These are phyloP conservation scores for Neosalanx taihuensis DNA, from an alignment of 2,797 vertebrate genomes.

Conservation along the genomic window DNA sequence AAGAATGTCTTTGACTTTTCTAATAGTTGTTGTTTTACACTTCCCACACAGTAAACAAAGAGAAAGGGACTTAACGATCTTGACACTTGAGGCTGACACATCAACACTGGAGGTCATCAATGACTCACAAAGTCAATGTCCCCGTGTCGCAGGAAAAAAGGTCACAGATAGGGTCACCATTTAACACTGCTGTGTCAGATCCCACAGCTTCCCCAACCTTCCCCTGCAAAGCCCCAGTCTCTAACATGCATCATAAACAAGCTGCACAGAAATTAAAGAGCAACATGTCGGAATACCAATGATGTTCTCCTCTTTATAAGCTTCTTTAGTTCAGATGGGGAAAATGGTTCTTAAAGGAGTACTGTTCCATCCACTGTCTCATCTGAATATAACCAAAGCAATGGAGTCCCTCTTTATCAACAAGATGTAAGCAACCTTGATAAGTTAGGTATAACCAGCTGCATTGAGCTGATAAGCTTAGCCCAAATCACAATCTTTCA, in stretches of 20 bases:
- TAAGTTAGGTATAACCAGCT: constrained; percentile 64
- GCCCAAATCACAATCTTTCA: constrained; percentile 63
- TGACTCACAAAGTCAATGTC: constrained; percentile 57
- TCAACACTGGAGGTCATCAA: constrained; percentile 55
- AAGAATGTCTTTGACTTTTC: neutral
- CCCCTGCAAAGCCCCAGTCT: neutral
- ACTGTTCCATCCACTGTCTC: constrained; percentile 47
- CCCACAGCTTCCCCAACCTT: constrained; percentile 38
- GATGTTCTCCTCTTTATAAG: neutral
- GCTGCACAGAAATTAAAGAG: neutral
- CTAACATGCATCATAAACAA: neutral
- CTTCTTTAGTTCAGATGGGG: neutral
- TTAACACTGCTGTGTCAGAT: constrained; percentile 39
- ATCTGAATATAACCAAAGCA: constrained; percentile 58
- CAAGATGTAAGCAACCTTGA: constrained; percentile 65
- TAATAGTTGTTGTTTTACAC: constrained; percentile 23
- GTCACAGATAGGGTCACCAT: constrained; percentile 26
- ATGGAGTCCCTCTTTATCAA: constrained; percentile 60
- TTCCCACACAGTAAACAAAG: constrained; percentile 21
- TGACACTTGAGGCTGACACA: constrained; percentile 46
- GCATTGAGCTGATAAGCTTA: constrained; percentile 64
- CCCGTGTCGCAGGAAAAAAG: constrained; percentile 54
- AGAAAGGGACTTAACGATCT: constrained; percentile 41
- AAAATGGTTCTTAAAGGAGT: constrained; percentile 22
- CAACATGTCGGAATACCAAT: neutral